Percentiles rank a stretch among this genome's conserved stretches.
These are phyloP conservation scores for mouse (Mus musculus) DNA, from an alignment of 2,113 vertebrate species.

Conservation along the genomic window DNA sequence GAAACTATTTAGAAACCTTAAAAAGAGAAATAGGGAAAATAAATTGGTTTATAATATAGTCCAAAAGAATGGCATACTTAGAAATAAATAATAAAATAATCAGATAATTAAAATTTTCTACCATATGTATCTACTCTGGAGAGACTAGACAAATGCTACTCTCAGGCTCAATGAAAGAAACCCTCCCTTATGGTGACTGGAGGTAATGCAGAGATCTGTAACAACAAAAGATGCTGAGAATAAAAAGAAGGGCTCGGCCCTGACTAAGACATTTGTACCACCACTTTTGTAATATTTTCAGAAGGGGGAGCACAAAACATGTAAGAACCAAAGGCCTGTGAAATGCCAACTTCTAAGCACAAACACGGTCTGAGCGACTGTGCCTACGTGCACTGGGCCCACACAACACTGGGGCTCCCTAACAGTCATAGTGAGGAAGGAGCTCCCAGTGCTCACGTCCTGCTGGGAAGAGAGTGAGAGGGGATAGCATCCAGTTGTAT, in stretches of 20 bases:
- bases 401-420: not conserved
- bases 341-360: not conserved
- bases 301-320: not conserved
- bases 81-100: not conserved
- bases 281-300: not conserved
- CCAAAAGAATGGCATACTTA: not conserved
- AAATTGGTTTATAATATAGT: not conserved
- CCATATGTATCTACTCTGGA: not conserved
- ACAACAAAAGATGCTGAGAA: not conserved
- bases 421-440: not conserved
- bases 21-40: not conserved
- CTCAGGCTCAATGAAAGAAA: not conserved
- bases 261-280: not conserved
- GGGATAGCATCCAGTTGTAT: not conserved
- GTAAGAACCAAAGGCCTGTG: not conserved
- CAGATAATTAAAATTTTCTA: not conserved
- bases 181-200: not conserved
- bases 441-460: not conserved
- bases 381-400: not conserved
- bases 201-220: not conserved
- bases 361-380: not conserved
- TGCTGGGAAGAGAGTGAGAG: not conserved
- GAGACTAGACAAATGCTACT: not conserved
- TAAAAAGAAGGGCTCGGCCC: not conserved
- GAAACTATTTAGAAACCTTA: not conserved